phyloP scores from a whole-genome alignment of 2,797 vertebrate genomes.

The Rallus crepitans region DNA sequence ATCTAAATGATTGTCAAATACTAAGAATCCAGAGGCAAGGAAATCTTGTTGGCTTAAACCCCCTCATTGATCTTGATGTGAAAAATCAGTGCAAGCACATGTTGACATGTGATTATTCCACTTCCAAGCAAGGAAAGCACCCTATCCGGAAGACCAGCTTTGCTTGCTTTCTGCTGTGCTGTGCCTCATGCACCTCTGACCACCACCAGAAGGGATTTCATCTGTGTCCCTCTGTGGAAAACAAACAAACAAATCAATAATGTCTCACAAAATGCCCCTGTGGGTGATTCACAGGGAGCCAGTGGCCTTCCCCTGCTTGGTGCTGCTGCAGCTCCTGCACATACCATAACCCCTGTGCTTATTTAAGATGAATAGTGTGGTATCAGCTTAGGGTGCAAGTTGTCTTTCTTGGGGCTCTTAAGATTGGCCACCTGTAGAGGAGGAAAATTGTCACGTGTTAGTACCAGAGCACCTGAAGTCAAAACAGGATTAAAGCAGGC shows the following conservation, averaged over 20 bases:
- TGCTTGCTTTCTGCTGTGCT: not conserved
- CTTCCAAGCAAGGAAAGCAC: not conserved
- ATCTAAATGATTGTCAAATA: not conserved
- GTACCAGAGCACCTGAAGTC: not conserved
- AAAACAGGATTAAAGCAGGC: not conserved
- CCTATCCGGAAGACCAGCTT: not conserved
- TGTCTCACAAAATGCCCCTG: not conserved
- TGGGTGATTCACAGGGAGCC: not conserved
- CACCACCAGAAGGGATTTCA: not conserved
- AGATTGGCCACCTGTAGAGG: rapidly evolving
- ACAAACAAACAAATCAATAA: not conserved
- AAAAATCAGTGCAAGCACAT: not conserved
- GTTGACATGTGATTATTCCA: not conserved
- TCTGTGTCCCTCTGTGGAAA: not conserved
- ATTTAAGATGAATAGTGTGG: not conserved
- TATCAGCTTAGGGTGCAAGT: not conserved
- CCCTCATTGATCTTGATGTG: rapidly evolving
- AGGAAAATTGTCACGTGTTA: not conserved
- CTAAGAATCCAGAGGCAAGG: not conserved
- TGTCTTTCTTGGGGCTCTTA: not conserved
- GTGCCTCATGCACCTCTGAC: not conserved
- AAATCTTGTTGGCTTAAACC: not conserved
- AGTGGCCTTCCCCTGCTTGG: not conserved
- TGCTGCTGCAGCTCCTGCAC: not conserved
- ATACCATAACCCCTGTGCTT: not conserved